phyloP scores from a whole-genome alignment of 1,140 invertebrate genomes.

The Papilio helenus region DNA sequence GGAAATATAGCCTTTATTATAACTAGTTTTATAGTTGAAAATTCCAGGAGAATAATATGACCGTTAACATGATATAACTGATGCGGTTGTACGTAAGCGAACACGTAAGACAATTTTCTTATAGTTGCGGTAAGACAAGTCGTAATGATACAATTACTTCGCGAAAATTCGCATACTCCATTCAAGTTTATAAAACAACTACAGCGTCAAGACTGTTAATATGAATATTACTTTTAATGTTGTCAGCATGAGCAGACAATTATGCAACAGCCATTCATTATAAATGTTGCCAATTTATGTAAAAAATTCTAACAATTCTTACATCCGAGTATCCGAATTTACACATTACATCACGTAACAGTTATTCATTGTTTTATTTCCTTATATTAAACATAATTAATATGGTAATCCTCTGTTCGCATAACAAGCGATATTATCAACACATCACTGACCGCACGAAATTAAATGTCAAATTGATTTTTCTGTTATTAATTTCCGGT shows the following conservation, averaged over 20 bases:
- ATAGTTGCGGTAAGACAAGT: conserved; percentile 59
- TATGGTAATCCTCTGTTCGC: background rate
- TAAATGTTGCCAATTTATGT: background rate
- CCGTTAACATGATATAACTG: conserved; percentile 66
- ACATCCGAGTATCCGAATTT: background rate
- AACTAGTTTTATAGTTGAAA: conserved; percentile 28
- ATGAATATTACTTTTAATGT: background rate
- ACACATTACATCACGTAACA: background rate
- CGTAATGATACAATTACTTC: conserved; percentile 55
- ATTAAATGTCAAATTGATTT: conserved; percentile 32
- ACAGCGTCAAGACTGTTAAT: background rate
- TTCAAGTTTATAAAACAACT: background rate
- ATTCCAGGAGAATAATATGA: conserved; percentile 22
- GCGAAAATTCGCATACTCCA: conserved; percentile 44
- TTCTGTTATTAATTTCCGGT: conserved; percentile 24
- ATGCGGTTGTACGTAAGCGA: conserved; percentile 58
- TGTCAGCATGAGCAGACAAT: background rate
- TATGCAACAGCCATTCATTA: background rate
- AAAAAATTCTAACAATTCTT: background rate
- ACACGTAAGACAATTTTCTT: conserved; percentile 40
- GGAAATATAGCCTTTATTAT: conserved; percentile 33
- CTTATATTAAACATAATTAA: conserved; percentile 14
- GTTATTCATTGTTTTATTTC: background rate
- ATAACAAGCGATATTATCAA: conserved; percentile 1
- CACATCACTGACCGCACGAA: conserved; percentile 6